These are phyloP conservation scores for Choreutis nemorana DNA, from an alignment of 2,888 invertebrate species.

Conservation along the genomic window DNA sequence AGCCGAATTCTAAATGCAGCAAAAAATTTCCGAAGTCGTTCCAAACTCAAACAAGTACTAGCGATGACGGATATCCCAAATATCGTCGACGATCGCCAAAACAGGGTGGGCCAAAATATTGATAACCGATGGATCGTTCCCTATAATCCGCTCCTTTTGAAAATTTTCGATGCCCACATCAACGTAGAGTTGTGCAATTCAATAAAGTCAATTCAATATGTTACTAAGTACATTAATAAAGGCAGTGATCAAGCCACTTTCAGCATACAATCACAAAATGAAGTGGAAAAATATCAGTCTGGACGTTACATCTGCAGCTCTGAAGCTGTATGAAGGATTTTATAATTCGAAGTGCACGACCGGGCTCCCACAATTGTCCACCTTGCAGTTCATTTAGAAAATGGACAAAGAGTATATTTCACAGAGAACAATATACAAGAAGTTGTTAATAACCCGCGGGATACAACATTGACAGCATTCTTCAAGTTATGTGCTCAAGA, in stretches of 20 bases:
- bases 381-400: constrained; percentile 7
- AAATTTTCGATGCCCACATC: constrained; percentile 26
- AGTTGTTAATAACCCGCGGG: too few species aligned
- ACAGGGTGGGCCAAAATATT: too few species aligned
- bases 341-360: constrained; percentile 11
- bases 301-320: too few species aligned
- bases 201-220: constrained; percentile 12
- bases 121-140: constrained; percentile 30
- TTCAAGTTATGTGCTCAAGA: constrained; percentile 13
- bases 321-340: constrained; percentile 12
- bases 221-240: constrained; percentile 15
- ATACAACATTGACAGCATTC: constrained; percentile 11
- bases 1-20: constrained; percentile 13
- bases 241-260: constrained; percentile 11
- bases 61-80: constrained; percentile 16
- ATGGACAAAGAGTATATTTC: constrained; percentile 10
- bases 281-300: too few species aligned
- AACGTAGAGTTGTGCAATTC: constrained; percentile 24
- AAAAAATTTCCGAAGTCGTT: constrained; percentile 14
- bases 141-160: constrained; percentile 22
- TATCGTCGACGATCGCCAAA: too few species aligned
- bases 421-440: constrained; percentile 10
- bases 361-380: constrained; percentile 7
- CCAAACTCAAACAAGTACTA: constrained; percentile 11
- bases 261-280: constrained; percentile 13